Evolutionary conservation across 1,140 invertebrate genomes (phyloP).

Genomic region (Zaprionus kolodkinae): DNA sequence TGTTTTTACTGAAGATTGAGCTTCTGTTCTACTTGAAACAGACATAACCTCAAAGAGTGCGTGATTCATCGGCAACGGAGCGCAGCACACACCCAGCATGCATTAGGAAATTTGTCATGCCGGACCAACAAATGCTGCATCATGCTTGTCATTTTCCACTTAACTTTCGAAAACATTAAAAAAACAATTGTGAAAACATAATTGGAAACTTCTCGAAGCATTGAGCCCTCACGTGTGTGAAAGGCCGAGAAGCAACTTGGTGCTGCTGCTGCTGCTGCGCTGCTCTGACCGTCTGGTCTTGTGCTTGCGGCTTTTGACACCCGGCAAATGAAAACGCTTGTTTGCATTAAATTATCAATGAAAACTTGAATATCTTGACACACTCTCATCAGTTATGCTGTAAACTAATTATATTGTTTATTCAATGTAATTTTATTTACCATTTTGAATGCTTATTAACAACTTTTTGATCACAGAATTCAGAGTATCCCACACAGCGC

Average conservation of each 20-base stretch:
- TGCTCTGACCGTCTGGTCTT: slow-evolving; percentile 15
- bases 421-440: slow-evolving; percentile 51
- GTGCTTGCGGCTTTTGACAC: slow-evolving; percentile 57
- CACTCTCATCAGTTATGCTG: slow-evolving; percentile 23
- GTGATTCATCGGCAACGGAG: slow-evolving; percentile 48
- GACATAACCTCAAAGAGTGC: slow-evolving; percentile 50
- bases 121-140: slow-evolving; percentile 3
- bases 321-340: slow-evolving; percentile 70
- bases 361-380: slow-evolving; percentile 42
- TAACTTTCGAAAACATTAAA: slow-evolving; percentile 1
- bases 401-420: slow-evolving; percentile 47
- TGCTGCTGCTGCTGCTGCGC: background rate
- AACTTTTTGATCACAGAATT: slow-evolving; percentile 77
- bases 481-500: slow-evolving; percentile 60
- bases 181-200: slow-evolving; percentile 26
- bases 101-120: slow-evolving; percentile 17
- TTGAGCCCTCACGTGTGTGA: slow-evolving; percentile 54
- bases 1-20: slow-evolving; percentile 31
- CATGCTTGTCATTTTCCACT: background rate
- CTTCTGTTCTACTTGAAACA: slow-evolving; percentile 13
- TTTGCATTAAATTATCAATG: slow-evolving; percentile 61
- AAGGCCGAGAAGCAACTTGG: slow-evolving; percentile 41
- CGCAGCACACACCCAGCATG: slow-evolving; percentile 35
- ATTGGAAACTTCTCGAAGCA: slow-evolving; percentile 46
- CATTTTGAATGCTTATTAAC: slow-evolving; percentile 72